Conservation (phyloP, 2,113 vertebrate genomes). For the Micronisus gabar region DNA sequence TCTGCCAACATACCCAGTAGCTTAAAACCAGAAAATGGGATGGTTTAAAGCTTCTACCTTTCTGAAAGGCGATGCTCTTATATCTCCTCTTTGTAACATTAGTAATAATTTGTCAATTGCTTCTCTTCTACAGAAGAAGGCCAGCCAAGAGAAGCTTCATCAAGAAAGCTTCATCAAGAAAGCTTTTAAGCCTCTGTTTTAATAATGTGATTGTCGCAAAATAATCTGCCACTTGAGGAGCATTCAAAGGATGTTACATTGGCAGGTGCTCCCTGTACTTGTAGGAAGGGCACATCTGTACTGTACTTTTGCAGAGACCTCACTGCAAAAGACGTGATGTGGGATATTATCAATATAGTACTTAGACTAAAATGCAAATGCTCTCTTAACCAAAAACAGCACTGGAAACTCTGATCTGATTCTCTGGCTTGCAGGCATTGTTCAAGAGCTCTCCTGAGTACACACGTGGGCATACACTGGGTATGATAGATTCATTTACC, state of each 20-base stretch:
- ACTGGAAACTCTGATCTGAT: neutral
- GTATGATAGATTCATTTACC: neutral
- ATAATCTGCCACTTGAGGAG: neutral
- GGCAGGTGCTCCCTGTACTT: neutral
- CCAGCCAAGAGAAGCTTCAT: neutral
- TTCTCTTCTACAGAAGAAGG: neutral
- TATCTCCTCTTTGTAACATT: neutral
- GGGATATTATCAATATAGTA: neutral
- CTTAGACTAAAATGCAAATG: neutral
- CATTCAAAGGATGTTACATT: neutral
- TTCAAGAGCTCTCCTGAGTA: neutral
- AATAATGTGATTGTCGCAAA: neutral
- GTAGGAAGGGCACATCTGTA: neutral
- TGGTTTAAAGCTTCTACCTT: neutral
- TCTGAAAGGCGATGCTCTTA: neutral
- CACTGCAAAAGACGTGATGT: neutral
- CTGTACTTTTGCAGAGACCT: neutral
- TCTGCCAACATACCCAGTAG: neutral
- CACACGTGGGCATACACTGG: fast-evolving
- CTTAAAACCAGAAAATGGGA: neutral
- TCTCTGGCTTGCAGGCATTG: neutral
- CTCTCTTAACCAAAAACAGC: neutral
- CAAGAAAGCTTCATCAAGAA: neutral
- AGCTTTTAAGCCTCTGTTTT: neutral
- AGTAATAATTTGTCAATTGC: neutral